phyloP scores from a whole-genome alignment of 1,140 invertebrate species.

The Acyrthosiphon pisum region DNA sequence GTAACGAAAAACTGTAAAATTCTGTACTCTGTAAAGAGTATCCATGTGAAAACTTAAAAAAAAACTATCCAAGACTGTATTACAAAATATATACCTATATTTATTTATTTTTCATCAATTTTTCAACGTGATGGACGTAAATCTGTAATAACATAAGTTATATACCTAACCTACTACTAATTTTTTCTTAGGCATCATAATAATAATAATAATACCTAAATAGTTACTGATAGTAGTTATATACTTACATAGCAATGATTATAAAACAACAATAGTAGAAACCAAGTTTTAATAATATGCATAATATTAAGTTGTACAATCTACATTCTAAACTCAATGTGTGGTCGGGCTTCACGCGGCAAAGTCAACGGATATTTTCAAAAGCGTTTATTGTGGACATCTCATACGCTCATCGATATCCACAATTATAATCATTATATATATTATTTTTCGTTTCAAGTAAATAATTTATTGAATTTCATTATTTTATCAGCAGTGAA shows the following conservation, averaged over 20 bases:
- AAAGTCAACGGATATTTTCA: too few species aligned
- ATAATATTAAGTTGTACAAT: too few species aligned
- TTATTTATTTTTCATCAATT: not conserved
- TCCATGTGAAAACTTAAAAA: not conserved
- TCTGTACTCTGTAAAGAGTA: not conserved
- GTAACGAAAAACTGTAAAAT: not conserved
- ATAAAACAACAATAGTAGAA: not conserved
- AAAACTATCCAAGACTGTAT: not conserved
- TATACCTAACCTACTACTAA: not conserved
- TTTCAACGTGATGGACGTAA: not conserved
- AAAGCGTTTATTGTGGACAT: too few species aligned
- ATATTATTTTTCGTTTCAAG: not conserved
- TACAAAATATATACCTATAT: not conserved
- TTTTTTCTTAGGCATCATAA: not conserved
- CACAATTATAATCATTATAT: too few species aligned
- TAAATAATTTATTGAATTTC: not conserved
- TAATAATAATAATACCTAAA: not conserved
- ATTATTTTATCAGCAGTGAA: not conserved
- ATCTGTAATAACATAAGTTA: not conserved
- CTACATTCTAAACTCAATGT: too few species aligned
- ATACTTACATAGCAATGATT: not conserved
- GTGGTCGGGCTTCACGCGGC: too few species aligned
- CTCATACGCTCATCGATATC: too few species aligned
- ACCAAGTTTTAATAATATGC: too few species aligned
- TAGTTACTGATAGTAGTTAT: not conserved